Conservation (phyloP, 2,888 invertebrate genomes). For the Rotaria magnacalcarata region DNA sequence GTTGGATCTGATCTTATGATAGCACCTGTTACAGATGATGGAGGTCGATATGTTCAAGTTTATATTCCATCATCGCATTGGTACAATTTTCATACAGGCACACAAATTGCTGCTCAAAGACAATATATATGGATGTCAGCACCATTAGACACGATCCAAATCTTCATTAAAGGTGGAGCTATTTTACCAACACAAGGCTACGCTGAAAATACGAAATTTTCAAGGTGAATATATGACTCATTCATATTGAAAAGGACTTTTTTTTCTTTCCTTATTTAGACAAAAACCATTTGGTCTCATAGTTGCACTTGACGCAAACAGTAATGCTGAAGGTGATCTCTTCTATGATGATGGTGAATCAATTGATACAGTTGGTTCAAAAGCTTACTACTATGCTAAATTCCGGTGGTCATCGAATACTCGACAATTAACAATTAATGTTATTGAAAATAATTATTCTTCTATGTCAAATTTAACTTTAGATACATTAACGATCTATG, state of each 20-base stretch:
- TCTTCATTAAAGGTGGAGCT: constrained; percentile 53
- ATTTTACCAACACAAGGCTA: constrained; percentile 50
- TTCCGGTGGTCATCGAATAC: too few species aligned
- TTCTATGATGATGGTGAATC: constrained; percentile 77
- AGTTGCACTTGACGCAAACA: constrained; percentile 64
- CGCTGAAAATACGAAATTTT: constrained; percentile 35
- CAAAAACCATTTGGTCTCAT: constrained; percentile 68
- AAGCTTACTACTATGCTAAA: too few species aligned
- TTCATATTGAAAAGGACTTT: too few species aligned
- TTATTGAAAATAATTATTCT: too few species aligned
- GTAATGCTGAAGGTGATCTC: constrained; percentile 66
- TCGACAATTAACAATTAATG: too few species aligned
- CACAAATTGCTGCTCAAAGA: not conserved
- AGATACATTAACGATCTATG: too few species aligned
- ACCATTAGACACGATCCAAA: constrained; percentile 48
- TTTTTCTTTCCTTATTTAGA: constrained; percentile 55
- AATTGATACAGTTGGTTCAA: too few species aligned
- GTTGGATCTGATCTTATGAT: constrained; percentile 59
- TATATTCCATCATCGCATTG: constrained; percentile 43
- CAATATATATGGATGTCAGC: not conserved
- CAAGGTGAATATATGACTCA: not conserved
- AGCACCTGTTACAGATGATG: constrained; percentile 51
- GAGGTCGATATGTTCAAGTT: constrained; percentile 48
- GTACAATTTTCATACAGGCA: constrained; percentile 39
- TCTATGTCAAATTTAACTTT: too few species aligned